Evolutionary conservation across 2,113 vertebrate genomes (phyloP).

Genomic region (Oophaga pumilio): DNA sequence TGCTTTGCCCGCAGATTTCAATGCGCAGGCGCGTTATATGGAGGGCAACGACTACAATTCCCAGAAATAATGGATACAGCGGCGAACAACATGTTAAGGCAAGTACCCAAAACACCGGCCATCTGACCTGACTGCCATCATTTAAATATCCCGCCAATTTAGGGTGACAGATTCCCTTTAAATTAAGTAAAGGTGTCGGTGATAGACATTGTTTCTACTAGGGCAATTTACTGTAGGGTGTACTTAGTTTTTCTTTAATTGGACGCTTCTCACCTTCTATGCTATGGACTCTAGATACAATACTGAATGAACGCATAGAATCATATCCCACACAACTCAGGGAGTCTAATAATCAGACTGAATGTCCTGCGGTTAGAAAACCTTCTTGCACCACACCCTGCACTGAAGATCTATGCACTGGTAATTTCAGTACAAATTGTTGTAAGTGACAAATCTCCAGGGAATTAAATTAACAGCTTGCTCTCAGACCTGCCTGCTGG

Average conservation of each 20-base stretch:
- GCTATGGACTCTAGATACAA: background rate
- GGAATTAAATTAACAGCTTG: conserved; percentile 61
- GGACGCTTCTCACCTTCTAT: background rate
- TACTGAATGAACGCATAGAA: background rate
- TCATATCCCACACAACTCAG: background rate
- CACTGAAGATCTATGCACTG: conserved; percentile 50
- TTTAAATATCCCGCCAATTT: too few species aligned
- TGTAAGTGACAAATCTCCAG: conserved; percentile 65
- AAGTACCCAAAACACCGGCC: too few species aligned
- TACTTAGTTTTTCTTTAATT: background rate
- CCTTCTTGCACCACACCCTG: conserved; percentile 52
- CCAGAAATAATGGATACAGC: too few species aligned
- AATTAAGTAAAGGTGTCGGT: background rate
- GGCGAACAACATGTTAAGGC: too few species aligned
- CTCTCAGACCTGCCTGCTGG: conserved; percentile 5
- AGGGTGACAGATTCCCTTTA: too few species aligned
- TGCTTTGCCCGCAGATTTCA: too few species aligned
- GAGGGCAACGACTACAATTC: too few species aligned
- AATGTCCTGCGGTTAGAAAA: conserved; percentile 40
- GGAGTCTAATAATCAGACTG: background rate
- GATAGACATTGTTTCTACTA: background rate
- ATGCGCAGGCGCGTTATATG: too few species aligned
- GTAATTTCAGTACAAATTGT: conserved; percentile 69
- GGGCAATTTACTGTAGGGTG: background rate
- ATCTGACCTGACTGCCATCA: too few species aligned